Evolutionary conservation across 2,113 vertebrate genomes (phyloP).

Genomic region (Percina caprodes): DNA sequence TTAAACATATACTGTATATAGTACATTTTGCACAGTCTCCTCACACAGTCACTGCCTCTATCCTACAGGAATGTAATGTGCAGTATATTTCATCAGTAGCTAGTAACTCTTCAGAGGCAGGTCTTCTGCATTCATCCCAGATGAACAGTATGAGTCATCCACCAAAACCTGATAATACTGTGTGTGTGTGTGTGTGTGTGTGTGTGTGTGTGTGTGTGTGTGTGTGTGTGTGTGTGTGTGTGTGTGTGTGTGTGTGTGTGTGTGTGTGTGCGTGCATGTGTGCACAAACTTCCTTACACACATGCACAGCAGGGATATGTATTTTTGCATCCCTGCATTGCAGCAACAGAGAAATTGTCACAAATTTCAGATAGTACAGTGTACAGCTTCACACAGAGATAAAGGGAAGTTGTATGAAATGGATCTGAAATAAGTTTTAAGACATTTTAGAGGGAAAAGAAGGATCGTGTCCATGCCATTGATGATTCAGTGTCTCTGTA

Average conservation of each 20-base stretch:
- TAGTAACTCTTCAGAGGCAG: constrained; percentile 48
- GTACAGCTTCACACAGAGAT: constrained; percentile 32
- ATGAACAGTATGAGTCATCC: constrained; percentile 63
- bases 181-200: constrained; percentile 11
- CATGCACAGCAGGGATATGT: constrained; percentile 20
- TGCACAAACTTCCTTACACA: constrained; percentile 4
- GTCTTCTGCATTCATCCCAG: constrained; percentile 50
- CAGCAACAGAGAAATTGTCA: constrained; percentile 56
- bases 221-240: constrained; percentile 20
- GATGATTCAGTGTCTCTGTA: constrained; percentile 69
- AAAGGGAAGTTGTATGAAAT: constrained; percentile 34
- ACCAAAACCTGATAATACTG: constrained; percentile 52
- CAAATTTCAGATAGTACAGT: not conserved
- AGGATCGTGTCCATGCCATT: constrained; percentile 43
- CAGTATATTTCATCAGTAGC: constrained; percentile 39
- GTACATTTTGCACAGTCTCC: not conserved
- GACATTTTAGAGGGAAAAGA: constrained; percentile 11
- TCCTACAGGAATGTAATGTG: constrained; percentile 18
- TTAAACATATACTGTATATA: not conserved
- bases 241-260: constrained; percentile 13
- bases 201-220: constrained; percentile 12
- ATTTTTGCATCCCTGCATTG: constrained; percentile 66
- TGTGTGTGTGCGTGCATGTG: no score
- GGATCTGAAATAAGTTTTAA: constrained; percentile 29
- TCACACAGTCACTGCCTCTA: not conserved